Evolutionary conservation across 2,797 vertebrate genomes (phyloP), one percentile per base, ranked within the genome.

Genomic region (Lateolabrax maculatus): DNA sequence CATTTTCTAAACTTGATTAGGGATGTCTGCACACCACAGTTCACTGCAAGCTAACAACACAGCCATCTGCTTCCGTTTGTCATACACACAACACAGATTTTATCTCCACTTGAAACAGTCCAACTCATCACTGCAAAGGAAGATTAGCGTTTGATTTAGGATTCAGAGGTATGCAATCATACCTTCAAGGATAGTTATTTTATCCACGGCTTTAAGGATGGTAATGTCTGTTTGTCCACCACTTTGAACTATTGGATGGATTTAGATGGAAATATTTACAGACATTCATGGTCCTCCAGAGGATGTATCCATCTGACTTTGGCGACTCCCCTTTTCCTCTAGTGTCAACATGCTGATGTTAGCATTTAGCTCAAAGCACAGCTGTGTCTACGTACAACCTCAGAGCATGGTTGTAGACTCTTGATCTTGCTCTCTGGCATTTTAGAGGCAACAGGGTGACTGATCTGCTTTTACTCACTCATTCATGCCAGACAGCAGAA

Each of bases 21-120:
- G 23, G 67, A 84, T 65, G 81, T 80, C 67, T 86, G 81, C 66
- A 52, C 63, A 77, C 41, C 51, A 61, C 77, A 84, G 64, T 71
- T 73, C 77, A 73, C 68, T 68, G 49, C 31, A 3, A 63, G 73
- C 61, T 64, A 48, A 44, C 44, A 41, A 46, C 51, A 34, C 44
- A 68, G 77, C 56, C 79, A 84, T 80, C 73, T 86, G 73, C 79
- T 72, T 82, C 61, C 44, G 70, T 75, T 85, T 82, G 80, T 79
- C 71, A 55, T 23, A 63, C 76, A 56, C 58, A 77, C 71, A 49
- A 81, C 71, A 73, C 39, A 65, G 78, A 79, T 81, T 64, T 31
- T 51, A 88, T 85, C 67, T 73, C 18, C 2, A 36, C 62, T 72
- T 60, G 31, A 78, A 82, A 74, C 41, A 34, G 58, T 58, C 70